phyloP scores from a whole-genome alignment of 2,113 vertebrate species.

The Phaethornis superciliosus region DNA sequence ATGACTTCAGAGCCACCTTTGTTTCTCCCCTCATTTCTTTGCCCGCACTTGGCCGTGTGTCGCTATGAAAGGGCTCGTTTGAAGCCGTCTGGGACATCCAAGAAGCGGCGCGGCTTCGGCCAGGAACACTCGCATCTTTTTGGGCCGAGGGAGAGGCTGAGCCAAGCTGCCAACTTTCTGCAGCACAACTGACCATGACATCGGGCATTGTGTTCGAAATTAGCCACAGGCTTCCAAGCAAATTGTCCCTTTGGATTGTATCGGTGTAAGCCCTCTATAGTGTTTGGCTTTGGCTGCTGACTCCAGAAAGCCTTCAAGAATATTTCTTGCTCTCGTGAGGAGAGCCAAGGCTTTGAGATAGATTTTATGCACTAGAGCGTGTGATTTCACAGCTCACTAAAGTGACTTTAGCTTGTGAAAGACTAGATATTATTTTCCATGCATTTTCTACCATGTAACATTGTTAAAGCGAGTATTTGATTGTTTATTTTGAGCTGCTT shows the following conservation, averaged over 20 bases:
- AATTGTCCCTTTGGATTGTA: slow-evolving; percentile 81
- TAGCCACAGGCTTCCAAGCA: slow-evolving; percentile 76
- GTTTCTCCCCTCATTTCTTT: slow-evolving; percentile 70
- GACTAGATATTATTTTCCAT: not conserved
- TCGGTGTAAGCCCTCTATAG: slow-evolving; percentile 50
- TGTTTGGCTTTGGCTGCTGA: slow-evolving; percentile 46
- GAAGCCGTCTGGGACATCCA: slow-evolving; percentile 72
- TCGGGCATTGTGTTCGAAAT: slow-evolving; percentile 73
- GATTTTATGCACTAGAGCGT: not conserved
- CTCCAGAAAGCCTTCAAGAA: slow-evolving; percentile 33
- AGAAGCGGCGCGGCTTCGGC: slow-evolving; percentile 51
- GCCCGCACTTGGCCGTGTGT: slow-evolving; percentile 86
- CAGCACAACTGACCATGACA: slow-evolving; percentile 70
- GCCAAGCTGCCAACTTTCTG: slow-evolving; percentile 70
- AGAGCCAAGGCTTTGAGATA: slow-evolving; percentile 18
- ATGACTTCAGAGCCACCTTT: slow-evolving; percentile 87
- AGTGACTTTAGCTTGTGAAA: not conserved
- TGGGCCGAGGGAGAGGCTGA: slow-evolving; percentile 57
- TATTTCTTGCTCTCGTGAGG: not conserved
- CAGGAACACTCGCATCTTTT: slow-evolving; percentile 71
- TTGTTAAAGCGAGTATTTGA: not conserved
- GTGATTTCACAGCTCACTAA: slow-evolving; percentile 29
- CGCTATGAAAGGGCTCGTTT: slow-evolving; percentile 74
- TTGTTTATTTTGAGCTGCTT: not conserved
- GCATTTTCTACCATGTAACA: not conserved